Evolutionary conservation across 1,140 invertebrate genomes (phyloP).

Genomic region (Drosophila auraria): DNA sequence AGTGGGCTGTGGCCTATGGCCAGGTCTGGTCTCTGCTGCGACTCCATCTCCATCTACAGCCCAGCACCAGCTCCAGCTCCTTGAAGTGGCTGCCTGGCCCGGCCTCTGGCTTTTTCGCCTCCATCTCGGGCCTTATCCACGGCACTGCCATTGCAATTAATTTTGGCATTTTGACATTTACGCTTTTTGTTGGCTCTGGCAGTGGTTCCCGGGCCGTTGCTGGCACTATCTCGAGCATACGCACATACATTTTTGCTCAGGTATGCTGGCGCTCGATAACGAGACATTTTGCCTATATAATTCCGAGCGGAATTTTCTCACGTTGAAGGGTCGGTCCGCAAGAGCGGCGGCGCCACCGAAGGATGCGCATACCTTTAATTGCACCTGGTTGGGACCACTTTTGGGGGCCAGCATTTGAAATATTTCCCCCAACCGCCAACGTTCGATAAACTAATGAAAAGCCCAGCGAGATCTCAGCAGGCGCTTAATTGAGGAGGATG

Average conservation of each 20-base stretch:
- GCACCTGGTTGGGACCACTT: slow-evolving; percentile 57
- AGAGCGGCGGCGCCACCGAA: slow-evolving; percentile 55
- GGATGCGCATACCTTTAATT: slow-evolving; percentile 56
- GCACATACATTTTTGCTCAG: slow-evolving; percentile 78
- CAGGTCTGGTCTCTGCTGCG: slow-evolving; percentile 4
- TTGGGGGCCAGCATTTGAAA: slow-evolving; percentile 64
- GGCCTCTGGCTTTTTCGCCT: slow-evolving; percentile 9
- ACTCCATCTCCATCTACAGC: slow-evolving; percentile 12
- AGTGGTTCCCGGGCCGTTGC: slow-evolving; percentile 15
- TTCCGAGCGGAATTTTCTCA: slow-evolving; percentile 76
- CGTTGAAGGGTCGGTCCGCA: slow-evolving; percentile 65
- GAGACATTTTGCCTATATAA: slow-evolving; percentile 73
- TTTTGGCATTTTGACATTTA: slow-evolving; percentile 84
- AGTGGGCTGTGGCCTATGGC: slow-evolving; percentile 60
- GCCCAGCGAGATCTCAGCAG: slow-evolving; percentile 54
- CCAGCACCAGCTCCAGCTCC: slow-evolving; percentile 20
- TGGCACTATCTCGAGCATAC: slow-evolving; percentile 71
- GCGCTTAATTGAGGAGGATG: slow-evolving; percentile 66
- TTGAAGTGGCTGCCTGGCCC: slow-evolving; percentile 43
- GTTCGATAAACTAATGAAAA: slow-evolving; percentile 79
- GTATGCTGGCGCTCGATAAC: slow-evolving; percentile 75
- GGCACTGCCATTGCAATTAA: slow-evolving; percentile 82
- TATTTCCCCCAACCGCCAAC: slow-evolving; percentile 47
- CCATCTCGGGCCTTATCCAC: slow-evolving; percentile 57
- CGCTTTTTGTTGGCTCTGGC: slow-evolving; percentile 63